Evolutionary conservation across 2,797 vertebrate species (phyloP).

Genomic region (Tinamus major): DNA sequence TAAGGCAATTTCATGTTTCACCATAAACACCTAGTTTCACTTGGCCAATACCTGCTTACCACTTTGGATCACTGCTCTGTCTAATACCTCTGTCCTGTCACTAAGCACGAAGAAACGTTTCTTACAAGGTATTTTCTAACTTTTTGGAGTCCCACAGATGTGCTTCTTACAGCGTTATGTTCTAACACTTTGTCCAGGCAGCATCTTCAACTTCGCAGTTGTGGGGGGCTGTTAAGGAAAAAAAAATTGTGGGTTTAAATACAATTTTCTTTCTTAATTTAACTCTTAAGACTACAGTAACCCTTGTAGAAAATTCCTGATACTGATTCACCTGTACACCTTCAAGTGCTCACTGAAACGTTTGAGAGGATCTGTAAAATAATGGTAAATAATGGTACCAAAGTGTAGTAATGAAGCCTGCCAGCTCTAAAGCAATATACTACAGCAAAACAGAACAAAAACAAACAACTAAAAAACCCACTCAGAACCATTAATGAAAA

Average conservation of each 20-base stretch:
- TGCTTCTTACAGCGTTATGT: conserved; percentile 1
- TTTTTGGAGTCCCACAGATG: conserved; percentile 16
- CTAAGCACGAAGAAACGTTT: conserved; percentile 41
- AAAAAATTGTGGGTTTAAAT: neutral
- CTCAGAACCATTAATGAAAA: neutral
- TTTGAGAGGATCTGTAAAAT: conserved; percentile 1
- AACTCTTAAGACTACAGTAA: neutral
- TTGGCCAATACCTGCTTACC: conserved; percentile 33
- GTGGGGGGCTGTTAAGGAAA: neutral
- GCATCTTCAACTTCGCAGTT: neutral
- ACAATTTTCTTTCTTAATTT: neutral
- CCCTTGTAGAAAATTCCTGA: neutral
- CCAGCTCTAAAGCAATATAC: neutral
- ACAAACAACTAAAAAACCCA: no score
- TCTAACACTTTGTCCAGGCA: neutral
- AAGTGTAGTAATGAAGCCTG: neutral
- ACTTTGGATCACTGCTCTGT: conserved; percentile 32
- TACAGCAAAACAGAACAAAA: neutral
- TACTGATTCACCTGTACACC: neutral
- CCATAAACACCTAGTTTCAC: neutral
- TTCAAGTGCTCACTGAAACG: neutral
- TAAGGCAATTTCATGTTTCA: conserved; percentile 38
- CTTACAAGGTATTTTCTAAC: conserved; percentile 32
- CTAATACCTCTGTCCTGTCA: conserved; percentile 27
- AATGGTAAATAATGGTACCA: neutral